These are phyloP conservation scores for Cephus pulcher DNA, from an alignment of 2,888 invertebrate genomes.

Conservation along the genomic window DNA sequence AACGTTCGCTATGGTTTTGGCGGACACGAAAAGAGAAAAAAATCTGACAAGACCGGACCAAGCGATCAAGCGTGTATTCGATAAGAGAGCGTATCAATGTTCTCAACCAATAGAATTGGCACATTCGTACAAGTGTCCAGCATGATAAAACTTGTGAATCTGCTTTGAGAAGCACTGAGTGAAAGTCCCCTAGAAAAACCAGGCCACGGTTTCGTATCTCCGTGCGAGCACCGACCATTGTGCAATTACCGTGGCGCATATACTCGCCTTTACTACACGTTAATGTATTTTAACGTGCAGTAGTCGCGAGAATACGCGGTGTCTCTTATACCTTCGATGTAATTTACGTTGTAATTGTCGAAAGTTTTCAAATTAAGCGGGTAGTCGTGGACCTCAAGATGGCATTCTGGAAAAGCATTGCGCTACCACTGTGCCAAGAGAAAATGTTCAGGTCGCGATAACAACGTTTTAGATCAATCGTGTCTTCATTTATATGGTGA, in stretches of 20 bases:
- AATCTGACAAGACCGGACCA: background rate
- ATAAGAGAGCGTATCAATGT: slow-evolving; percentile 4
- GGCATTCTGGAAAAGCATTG: background rate
- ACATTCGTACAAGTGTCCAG: background rate
- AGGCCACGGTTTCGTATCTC: slow-evolving; percentile 57
- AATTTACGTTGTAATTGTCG: slow-evolving; percentile 45
- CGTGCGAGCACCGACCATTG: slow-evolving; percentile 43
- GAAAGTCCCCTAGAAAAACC: slow-evolving; percentile 56
- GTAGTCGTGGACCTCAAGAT: background rate
- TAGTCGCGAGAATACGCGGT: background rate
- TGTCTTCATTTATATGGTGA: background rate
- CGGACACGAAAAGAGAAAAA: background rate
- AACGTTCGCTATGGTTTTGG: background rate
- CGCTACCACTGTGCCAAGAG: background rate
- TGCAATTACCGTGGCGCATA: slow-evolving; percentile 41
- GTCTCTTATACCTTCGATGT: slow-evolving; percentile 17
- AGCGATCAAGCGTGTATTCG: slow-evolving; percentile 5
- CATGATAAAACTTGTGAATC: background rate
- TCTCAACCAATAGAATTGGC: background rate
- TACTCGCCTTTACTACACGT: background rate
- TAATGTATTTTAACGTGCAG: background rate
- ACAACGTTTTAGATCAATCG: background rate
- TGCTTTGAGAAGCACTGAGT: slow-evolving; percentile 40
- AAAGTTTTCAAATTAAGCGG: slow-evolving; percentile 33
- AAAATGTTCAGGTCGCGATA: background rate